phyloP scores from a whole-genome alignment of 2,797 vertebrate genomes.

The Austrolebias charrua region DNA sequence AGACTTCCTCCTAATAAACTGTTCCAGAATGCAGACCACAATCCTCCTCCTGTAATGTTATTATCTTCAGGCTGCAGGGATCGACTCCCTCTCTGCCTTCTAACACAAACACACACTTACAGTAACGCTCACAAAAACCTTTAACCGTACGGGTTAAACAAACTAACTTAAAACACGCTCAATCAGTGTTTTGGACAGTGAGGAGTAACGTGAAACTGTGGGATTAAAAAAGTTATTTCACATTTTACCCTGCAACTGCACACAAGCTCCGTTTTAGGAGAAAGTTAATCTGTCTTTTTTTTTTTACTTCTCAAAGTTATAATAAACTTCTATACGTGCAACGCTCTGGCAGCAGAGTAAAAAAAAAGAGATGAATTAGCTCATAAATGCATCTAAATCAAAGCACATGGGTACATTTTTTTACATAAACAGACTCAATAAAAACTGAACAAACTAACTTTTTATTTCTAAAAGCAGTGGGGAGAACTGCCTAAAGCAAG shows the following conservation, averaged over 20 bases:
- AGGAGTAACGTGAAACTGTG: neutral
- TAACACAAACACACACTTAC: slow-evolving; percentile 29
- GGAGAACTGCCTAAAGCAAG: neutral
- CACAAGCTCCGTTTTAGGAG: too few species aligned
- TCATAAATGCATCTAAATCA: neutral
- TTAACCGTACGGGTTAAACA: slow-evolving; percentile 42
- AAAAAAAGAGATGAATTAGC: neutral
- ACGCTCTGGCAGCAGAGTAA: too few species aligned
- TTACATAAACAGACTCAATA: neutral
- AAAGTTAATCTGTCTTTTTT: too few species aligned
- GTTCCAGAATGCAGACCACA: slow-evolving; percentile 82
- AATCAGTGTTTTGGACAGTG: neutral
- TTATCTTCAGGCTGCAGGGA: slow-evolving; percentile 72
- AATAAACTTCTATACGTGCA: neutral
- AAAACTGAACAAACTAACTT: too few species aligned
- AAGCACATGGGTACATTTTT: neutral
- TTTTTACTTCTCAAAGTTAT: neutral
- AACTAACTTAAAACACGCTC: slow-evolving; percentile 18
- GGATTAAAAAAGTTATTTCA: neutral
- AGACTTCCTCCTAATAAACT: slow-evolving; percentile 89
- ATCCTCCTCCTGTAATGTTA: slow-evolving; percentile 76
- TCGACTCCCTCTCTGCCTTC: slow-evolving; percentile 29
- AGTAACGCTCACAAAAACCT: slow-evolving; percentile 5
- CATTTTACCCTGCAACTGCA: neutral
- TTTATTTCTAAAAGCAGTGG: neutral